phyloP scores from a whole-genome alignment of 2,797 vertebrate genomes.

The Pelochelys cantorii region DNA sequence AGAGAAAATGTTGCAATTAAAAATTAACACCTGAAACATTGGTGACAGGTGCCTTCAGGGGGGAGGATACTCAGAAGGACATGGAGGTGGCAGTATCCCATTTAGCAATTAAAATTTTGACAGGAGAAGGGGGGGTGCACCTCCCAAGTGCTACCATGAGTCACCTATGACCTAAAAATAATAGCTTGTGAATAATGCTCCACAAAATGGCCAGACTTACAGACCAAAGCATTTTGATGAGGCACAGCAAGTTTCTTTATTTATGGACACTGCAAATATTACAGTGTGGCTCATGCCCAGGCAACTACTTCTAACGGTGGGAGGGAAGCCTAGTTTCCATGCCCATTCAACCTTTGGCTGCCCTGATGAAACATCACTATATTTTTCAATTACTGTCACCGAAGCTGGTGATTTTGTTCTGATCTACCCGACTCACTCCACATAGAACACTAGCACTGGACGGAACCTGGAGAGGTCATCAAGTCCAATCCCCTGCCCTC shows the following conservation, averaged over 20 bases:
- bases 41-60: no score
- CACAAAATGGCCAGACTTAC: neutral
- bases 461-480: no score
- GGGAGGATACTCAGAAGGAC: no score
- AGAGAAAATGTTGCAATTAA: constrained; percentile 4
- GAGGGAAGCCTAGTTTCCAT: neutral
- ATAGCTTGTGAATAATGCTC: neutral
- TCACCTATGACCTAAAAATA: neutral
- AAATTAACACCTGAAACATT: neutral
- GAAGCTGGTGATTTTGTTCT: neutral
- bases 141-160: no score
- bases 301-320: neutral
- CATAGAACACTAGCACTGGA: neutral
- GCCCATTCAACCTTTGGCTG: neutral
- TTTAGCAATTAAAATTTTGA: no score
- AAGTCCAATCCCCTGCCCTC: no score
- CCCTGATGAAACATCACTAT: neutral
- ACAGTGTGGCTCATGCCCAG: neutral
- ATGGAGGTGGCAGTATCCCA: no score
- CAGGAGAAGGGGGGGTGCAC: no score
- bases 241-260: neutral
- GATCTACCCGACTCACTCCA: neutral
- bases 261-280: no score
- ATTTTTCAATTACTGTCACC: neutral
- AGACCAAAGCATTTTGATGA: neutral